Evolutionary conservation across 2,888 invertebrate species (phyloP).

Genomic region (Drosophila hawaiiensis): DNA sequence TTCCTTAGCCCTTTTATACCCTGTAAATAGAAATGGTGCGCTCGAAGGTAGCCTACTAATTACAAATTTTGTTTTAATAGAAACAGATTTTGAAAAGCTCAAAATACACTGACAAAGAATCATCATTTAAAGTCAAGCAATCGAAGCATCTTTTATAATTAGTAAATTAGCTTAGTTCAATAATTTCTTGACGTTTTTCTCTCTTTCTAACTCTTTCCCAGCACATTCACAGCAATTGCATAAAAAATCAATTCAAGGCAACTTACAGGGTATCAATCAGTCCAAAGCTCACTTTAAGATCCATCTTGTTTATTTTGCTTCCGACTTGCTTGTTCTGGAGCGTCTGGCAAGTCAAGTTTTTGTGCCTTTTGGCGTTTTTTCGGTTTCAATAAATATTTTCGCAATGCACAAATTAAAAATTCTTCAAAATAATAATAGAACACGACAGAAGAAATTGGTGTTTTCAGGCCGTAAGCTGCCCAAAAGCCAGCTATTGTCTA

Average conservation of each 20-base stretch:
- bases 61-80: not conserved
- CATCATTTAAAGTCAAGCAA: not conserved
- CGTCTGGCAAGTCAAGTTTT: constrained; percentile 50
- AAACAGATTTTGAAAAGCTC: accelerated
- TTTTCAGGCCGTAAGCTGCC: constrained; percentile 45
- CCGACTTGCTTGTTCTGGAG: constrained; percentile 21
- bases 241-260: too few species aligned
- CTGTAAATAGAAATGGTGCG: not conserved
- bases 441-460: constrained; percentile 32
- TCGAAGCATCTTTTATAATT: not conserved
- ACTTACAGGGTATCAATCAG: not conserved
- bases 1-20: constrained; percentile 30
- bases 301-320: constrained; percentile 16
- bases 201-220: too few species aligned
- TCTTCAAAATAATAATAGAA: constrained; percentile 68
- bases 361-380: constrained; percentile 62
- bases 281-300: not conserved
- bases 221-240: too few species aligned
- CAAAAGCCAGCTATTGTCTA: constrained; percentile 47
- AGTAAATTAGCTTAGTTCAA: not conserved
- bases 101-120: not conserved
- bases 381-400: constrained; percentile 81
- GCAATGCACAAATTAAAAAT: constrained; percentile 80
- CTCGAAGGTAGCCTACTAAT: not conserved
- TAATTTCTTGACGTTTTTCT: too few species aligned